phyloP scores from a whole-genome alignment of 2,113 vertebrate genomes.

The Leucoraja erinaceus region DNA sequence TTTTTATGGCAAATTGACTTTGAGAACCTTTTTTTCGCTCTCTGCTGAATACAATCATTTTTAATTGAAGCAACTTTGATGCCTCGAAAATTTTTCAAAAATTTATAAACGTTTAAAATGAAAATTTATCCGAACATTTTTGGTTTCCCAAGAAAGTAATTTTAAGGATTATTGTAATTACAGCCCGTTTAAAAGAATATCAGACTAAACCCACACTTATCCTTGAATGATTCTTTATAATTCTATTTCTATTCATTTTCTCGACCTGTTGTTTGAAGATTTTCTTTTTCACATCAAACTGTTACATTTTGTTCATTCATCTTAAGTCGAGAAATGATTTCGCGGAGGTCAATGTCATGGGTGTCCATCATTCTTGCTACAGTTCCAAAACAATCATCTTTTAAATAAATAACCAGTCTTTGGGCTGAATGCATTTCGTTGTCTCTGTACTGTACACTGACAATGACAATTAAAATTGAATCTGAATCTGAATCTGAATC shows the following conservation, averaged over 20 bases:
- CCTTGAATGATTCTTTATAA: not conserved
- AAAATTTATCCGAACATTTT: not conserved
- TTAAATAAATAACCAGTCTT: not conserved
- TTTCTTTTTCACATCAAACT: not conserved
- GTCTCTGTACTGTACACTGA: too few species aligned
- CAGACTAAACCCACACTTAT: not conserved
- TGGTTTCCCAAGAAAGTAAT: not conserved
- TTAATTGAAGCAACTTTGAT: not conserved
- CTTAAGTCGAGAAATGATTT: not conserved
- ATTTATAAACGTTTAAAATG: not conserved
- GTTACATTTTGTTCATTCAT: not conserved
- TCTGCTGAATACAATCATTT: not conserved
- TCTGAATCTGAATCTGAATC: too few species aligned
- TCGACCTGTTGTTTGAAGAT: not conserved
- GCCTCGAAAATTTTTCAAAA: not conserved
- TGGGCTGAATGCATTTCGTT: too few species aligned
- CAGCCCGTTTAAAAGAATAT: not conserved
- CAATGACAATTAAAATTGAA: too few species aligned
- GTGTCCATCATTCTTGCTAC: not conserved
- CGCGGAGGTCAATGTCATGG: not conserved
- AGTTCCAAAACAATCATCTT: not conserved
- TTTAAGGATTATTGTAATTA: not conserved
- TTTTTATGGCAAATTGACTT: not conserved
- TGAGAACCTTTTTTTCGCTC: not conserved
- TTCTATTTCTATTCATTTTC: not conserved